These are phyloP conservation scores for Caenorhabditis sulstoni DNA, from an alignment of 2,888 invertebrate genomes.

Conservation along the genomic window DNA sequence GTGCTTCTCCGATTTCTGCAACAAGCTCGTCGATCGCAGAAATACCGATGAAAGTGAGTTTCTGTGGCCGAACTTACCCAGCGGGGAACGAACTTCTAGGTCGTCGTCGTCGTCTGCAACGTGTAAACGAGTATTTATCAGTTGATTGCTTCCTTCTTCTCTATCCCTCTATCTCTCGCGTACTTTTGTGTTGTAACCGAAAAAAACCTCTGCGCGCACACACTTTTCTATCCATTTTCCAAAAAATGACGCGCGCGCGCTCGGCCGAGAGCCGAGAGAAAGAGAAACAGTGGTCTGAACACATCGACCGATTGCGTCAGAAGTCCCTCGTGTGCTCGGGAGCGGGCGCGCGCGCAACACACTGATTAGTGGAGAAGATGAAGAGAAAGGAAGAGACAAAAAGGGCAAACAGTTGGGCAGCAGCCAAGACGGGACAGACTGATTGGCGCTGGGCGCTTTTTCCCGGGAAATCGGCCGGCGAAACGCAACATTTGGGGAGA, in stretches of 20 bases:
- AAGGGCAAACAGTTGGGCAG: slow-evolving; percentile 1
- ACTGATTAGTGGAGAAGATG: slow-evolving; percentile 46
- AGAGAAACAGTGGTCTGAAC: slow-evolving; percentile 15
- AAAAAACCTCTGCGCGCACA: slow-evolving; percentile 18
- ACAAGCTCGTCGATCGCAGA: slow-evolving; percentile 69
- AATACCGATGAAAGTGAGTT: slow-evolving; percentile 54
- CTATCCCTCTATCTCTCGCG: not conserved
- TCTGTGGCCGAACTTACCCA: no score
- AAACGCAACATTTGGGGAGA: slow-evolving; percentile 13
- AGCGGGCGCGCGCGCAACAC: slow-evolving; percentile 25
- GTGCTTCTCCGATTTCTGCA: slow-evolving; percentile 75
- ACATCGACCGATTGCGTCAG: slow-evolving; percentile 63
- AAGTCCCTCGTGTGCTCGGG: slow-evolving; percentile 12
- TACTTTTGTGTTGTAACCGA: slow-evolving; percentile 17
- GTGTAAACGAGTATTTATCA: slow-evolving; percentile 51
- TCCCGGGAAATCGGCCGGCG: slow-evolving; percentile 15
- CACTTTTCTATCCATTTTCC: slow-evolving; percentile 17
- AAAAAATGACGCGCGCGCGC: slow-evolving; percentile 39
- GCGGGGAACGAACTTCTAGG: no score
- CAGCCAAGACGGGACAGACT: slow-evolving; percentile 33
- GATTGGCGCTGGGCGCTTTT: slow-evolving; percentile 43
- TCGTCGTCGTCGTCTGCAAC: no score
- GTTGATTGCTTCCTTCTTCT: slow-evolving; percentile 26
- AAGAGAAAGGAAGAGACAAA: no score
- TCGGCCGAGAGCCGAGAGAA: not conserved